Evolutionary conservation across 2,113 vertebrate species (phyloP).

Genomic region (Pluvialis apricaria): DNA sequence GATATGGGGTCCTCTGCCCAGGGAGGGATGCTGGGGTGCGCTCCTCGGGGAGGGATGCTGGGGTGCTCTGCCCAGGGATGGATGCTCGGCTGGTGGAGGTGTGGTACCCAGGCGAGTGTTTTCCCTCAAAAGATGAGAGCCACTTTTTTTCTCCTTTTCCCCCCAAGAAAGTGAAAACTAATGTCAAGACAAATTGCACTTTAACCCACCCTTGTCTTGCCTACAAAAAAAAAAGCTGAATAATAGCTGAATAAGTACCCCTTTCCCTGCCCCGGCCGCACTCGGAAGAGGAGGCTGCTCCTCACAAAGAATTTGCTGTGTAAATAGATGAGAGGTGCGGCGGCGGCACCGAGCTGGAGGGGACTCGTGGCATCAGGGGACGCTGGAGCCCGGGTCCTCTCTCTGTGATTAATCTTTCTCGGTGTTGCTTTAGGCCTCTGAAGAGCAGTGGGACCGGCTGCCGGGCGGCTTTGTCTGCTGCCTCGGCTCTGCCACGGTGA

Average conservation of each 20-base stretch:
- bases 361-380: background rate
- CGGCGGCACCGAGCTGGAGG: background rate
- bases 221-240: background rate
- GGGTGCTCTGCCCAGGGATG: background rate
- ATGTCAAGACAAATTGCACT: background rate
- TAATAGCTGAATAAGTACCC: background rate
- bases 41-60: background rate
- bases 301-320: background rate
- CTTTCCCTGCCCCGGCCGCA: background rate
- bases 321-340: background rate
- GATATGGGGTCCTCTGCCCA: background rate
- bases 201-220: background rate
- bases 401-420: background rate
- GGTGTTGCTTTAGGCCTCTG: background rate
- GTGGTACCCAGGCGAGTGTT: background rate
- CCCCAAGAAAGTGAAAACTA: background rate
- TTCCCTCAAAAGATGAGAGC: background rate
- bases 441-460: background rate
- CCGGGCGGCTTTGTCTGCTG: background rate
- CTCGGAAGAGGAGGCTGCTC: background rate
- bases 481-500: accelerated
- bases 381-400: background rate
- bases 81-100: accelerated
- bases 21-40: background rate
- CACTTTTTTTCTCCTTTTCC: background rate